Percentiles rank a stretch among this genome's conserved stretches.
Conservation (phyloP, 1,140 invertebrate genomes). For the Archegozetes longisetosus region DNA sequence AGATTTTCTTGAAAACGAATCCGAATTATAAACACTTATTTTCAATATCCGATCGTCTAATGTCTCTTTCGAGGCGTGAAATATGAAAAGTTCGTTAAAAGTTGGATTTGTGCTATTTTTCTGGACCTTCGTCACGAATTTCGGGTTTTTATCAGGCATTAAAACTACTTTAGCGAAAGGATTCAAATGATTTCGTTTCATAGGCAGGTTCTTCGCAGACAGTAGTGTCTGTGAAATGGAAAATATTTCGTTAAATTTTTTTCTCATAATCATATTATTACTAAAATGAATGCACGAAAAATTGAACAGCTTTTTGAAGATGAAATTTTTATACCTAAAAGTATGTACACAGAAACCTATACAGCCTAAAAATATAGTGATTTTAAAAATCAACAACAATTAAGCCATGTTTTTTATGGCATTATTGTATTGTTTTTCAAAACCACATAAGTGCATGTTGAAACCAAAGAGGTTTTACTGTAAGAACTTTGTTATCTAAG, state of each 20-base stretch:
- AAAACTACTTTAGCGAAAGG: constrained; percentile 20
- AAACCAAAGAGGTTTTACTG: too few species aligned
- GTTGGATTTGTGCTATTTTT: constrained; percentile 25
- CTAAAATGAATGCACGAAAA: too few species aligned
- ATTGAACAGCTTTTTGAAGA: too few species aligned
- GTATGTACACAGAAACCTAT: too few species aligned
- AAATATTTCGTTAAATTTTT: background rate
- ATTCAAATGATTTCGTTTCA: constrained; percentile 16
- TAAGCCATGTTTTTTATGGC: too few species aligned
- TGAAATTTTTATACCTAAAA: too few species aligned
- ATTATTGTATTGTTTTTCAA: too few species aligned
- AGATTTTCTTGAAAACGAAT: constrained; percentile 26
- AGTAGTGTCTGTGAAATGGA: constrained; percentile 10
- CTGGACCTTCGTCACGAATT: constrained; percentile 22
- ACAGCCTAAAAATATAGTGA: too few species aligned
- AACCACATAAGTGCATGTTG: too few species aligned
- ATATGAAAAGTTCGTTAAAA: constrained; percentile 26
- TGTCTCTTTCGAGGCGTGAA: constrained; percentile 22
- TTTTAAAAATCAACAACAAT: too few species aligned
- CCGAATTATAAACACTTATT: constrained; percentile 25
- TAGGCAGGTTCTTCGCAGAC: constrained; percentile 18
- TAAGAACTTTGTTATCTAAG: too few species aligned
- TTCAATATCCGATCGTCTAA: constrained; percentile 23
- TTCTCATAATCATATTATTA: background rate
- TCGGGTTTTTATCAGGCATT: constrained; percentile 19